These are phyloP conservation scores for Callospermophilus lateralis DNA, from an alignment of 2,113 vertebrate species.

Conservation along the genomic window DNA sequence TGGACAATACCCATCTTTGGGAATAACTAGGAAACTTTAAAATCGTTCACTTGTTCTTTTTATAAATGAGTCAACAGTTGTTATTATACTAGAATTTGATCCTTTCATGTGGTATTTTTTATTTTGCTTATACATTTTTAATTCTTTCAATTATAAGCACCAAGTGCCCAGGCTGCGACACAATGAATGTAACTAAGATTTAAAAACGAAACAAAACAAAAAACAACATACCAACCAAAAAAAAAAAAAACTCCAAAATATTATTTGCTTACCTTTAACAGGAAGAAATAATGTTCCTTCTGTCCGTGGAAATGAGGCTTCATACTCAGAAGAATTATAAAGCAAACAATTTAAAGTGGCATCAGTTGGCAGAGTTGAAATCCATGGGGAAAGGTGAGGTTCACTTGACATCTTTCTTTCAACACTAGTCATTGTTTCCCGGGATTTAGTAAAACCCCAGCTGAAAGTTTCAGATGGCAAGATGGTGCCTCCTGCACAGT, in stretches of 20 bases:
- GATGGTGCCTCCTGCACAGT: slow-evolving; percentile 89
- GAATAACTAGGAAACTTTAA: background rate
- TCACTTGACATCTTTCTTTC: background rate
- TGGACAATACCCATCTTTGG: background rate
- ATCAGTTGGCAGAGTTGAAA: slow-evolving; percentile 84
- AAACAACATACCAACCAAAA: no score
- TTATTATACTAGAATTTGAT: background rate
- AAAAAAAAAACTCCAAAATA: background rate
- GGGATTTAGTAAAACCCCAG: slow-evolving; percentile 21
- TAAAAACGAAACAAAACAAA: no score
- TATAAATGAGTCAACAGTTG: background rate
- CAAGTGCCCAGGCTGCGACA: background rate
- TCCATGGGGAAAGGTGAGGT: slow-evolving; percentile 71
- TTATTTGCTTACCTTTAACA: slow-evolving; percentile 82
- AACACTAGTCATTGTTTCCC: background rate
- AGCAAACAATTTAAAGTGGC: slow-evolving; percentile 90
- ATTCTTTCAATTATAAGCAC: background rate
- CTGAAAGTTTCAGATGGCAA: slow-evolving; percentile 89
- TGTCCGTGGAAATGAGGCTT: slow-evolving; percentile 88
- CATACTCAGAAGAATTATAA: slow-evolving; percentile 86
- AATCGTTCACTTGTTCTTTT: background rate
- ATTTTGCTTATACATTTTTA: background rate
- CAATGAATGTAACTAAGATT: background rate
- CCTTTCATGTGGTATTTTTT: background rate
- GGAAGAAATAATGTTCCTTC: slow-evolving; percentile 88